Conservation (phyloP, 2,888 invertebrate genomes). For the Heliothis peltigera region DNA sequence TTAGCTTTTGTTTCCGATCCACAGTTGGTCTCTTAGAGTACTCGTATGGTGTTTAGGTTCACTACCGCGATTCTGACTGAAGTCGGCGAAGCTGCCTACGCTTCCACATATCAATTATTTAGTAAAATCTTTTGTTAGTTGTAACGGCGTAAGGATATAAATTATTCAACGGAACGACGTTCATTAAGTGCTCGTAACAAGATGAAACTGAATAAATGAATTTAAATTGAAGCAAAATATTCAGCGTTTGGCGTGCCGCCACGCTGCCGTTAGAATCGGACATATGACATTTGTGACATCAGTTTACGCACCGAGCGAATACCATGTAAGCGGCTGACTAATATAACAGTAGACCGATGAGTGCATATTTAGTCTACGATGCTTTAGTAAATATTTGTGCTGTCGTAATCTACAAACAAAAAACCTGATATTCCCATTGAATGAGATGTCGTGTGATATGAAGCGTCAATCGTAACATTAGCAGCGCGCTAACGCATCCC, state of each 20-base stretch:
- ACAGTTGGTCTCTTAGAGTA: constrained; percentile 4
- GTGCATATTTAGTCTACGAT: neutral
- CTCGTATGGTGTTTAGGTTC: constrained; percentile 11
- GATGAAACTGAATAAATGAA: constrained; percentile 67
- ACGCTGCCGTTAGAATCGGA: constrained; percentile 6
- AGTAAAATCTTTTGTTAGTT: constrained; percentile 47
- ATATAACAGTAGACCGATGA: neutral
- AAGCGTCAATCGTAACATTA: constrained; percentile 40
- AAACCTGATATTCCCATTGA: constrained; percentile 1
- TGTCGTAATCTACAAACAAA: neutral
- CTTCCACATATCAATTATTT: constrained; percentile 47
- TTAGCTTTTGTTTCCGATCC: constrained; percentile 7
- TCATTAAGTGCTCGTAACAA: constrained; percentile 67
- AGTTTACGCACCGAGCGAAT: neutral
- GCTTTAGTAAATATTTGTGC: neutral
- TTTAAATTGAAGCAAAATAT: constrained; percentile 63
- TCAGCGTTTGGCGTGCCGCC: constrained; percentile 10
- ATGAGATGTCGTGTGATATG: constrained; percentile 17
- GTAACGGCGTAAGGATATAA: constrained; percentile 39
- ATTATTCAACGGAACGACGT: constrained; percentile 64
- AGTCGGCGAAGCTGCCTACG: no score
- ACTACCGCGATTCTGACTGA: no score
- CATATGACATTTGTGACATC: constrained; percentile 4
- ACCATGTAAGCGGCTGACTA: neutral
- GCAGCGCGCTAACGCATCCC: constrained; percentile 33